Conservation (phyloP, 2,888 invertebrate species). For the Lucinisca nassula region DNA sequence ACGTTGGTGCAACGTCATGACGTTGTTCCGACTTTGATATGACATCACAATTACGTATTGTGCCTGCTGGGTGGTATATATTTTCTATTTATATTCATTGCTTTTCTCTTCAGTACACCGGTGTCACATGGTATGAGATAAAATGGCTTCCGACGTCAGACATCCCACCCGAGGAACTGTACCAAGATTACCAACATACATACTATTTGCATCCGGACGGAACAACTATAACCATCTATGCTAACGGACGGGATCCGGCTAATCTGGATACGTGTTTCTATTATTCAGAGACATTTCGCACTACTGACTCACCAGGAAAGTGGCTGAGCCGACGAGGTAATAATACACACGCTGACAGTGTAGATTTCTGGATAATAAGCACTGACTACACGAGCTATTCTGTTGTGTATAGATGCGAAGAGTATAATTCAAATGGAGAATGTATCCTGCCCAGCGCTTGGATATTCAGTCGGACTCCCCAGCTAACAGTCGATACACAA, state of each 20-base stretch:
- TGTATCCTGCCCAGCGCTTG: neutral
- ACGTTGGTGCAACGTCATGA: too few species aligned
- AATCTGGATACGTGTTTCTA: neutral
- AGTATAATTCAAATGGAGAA: neutral
- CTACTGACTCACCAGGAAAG: slow-evolving; percentile 7
- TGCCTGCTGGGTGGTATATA: too few species aligned
- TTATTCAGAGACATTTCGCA: neutral
- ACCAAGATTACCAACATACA: neutral
- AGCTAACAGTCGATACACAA: neutral
- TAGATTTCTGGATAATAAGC: slow-evolving; percentile 1
- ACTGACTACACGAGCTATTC: slow-evolving; percentile 5
- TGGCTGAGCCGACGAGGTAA: neutral
- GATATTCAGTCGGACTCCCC: neutral
- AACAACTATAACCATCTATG: neutral
- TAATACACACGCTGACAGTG: neutral
- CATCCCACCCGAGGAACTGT: neutral
- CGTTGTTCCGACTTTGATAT: too few species aligned
- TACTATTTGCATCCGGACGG: neutral
- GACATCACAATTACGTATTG: too few species aligned
- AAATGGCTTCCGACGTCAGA: neutral
- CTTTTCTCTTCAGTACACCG: slow-evolving; percentile 12
- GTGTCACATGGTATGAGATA: slow-evolving; percentile 10
- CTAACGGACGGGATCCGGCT: neutral
- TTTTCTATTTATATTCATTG: too few species aligned
- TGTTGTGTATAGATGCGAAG: neutral